Conservation (phyloP, 92 coral and sea anemone species). For the Plumapathes pennacea region DNA sequence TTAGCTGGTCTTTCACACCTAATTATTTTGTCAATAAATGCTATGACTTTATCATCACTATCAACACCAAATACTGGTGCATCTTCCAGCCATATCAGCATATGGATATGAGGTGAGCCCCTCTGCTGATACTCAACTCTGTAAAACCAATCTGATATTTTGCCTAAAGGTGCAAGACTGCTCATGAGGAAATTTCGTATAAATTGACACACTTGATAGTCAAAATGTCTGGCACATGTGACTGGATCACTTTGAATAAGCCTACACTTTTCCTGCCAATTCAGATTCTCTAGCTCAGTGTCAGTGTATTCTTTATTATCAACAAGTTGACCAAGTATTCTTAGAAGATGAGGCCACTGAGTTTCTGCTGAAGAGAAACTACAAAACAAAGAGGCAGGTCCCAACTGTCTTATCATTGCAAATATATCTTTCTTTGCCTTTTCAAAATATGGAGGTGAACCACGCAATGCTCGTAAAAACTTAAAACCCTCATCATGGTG, state of each 20-base stretch:
- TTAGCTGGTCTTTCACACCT: constrained; percentile 27
- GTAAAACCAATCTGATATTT: constrained; percentile 38
- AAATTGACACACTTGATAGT: constrained; percentile 36
- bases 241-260: constrained; percentile 53
- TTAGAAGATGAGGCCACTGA: constrained; percentile 51
- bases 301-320: constrained; percentile 48
- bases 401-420: constrained; percentile 53
- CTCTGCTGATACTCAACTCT: constrained; percentile 42
- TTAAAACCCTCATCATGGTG: constrained; percentile 41
- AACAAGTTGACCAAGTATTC: constrained; percentile 66
- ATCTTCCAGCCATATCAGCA: constrained; percentile 30
- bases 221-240: constrained; percentile 60
- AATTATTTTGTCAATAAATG: constrained; percentile 54
- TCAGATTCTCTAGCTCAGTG: constrained; percentile 33
- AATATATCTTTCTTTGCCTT: constrained; percentile 28
- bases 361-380: constrained; percentile 53
- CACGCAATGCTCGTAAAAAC: constrained; percentile 37
- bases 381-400: constrained; percentile 43
- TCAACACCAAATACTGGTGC: constrained; percentile 25
- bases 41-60: constrained; percentile 14
- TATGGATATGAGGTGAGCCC: constrained; percentile 31
- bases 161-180: constrained; percentile 17
- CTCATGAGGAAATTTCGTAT: constrained; percentile 21
- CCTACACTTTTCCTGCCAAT: constrained; percentile 43
- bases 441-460: constrained; percentile 50